Percentiles rank a stretch among this genome's conserved stretches.
These are phyloP conservation scores for Nowickia ferox DNA, from an alignment of 2,888 invertebrate genomes.

Conservation along the genomic window DNA sequence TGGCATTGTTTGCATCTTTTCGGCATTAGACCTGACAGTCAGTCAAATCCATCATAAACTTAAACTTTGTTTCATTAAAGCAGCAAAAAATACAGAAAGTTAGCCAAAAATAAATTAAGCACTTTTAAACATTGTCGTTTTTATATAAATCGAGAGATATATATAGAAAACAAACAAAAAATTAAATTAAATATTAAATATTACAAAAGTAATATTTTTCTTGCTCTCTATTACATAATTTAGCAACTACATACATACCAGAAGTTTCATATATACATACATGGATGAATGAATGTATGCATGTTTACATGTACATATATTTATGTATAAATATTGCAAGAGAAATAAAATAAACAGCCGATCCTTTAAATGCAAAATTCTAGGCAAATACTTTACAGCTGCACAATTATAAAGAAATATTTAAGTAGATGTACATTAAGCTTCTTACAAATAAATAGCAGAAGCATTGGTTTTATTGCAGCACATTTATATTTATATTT, in stretches of 20 bases:
- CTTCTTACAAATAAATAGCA: background rate
- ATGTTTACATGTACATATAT: too few species aligned
- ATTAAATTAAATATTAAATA: constrained; percentile 36
- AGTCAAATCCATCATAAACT: background rate
- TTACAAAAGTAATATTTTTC: constrained; percentile 11
- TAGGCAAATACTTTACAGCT: background rate
- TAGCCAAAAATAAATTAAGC: background rate
- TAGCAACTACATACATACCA: background rate
- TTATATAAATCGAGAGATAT: background rate
- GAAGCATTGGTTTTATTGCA: background rate
- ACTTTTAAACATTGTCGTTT: constrained; percentile 27
- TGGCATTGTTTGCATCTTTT: too few species aligned
- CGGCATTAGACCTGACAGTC: too few species aligned
- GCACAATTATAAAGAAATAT: background rate
- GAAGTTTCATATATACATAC: too few species aligned
- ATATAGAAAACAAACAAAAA: background rate
- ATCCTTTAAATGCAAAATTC: background rate
- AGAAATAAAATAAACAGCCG: constrained; percentile 7
- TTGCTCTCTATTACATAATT: background rate
- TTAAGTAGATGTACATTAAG: background rate
- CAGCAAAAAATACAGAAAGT: background rate
- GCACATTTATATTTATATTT: background rate
- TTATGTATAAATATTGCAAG: background rate
- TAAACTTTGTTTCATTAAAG: constrained; percentile 1
- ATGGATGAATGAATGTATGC: too few species aligned